phyloP scores from a whole-genome alignment of 1,140 invertebrate genomes.

The Apolygus lucorum region DNA sequence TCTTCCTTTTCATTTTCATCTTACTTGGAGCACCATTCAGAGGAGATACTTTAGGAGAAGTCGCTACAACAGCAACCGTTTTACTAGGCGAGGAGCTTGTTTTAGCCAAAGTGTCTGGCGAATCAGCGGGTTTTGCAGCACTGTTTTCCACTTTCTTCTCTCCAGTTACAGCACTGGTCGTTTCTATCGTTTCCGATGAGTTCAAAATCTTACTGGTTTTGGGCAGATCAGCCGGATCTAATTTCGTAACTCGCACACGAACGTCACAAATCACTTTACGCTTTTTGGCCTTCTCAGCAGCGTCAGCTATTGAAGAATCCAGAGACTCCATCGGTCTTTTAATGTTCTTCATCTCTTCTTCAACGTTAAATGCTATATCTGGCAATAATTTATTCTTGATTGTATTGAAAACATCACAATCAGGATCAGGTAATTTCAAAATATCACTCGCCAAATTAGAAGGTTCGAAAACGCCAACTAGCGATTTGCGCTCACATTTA shows the following conservation, averaged over 20 bases:
- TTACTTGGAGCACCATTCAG: slow-evolving; percentile 21
- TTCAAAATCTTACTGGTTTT: slow-evolving; percentile 33
- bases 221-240: slow-evolving; percentile 39
- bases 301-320: not conserved
- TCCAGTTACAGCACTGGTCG: not conserved
- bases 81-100: not conserved
- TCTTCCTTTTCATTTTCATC: slow-evolving; percentile 48
- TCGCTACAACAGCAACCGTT: not conserved
- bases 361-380: not conserved
- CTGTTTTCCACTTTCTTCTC: not conserved
- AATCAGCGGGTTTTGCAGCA: no score
- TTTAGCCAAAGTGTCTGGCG: not conserved
- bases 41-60: not conserved
- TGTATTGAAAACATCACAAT: slow-evolving; percentile 6
- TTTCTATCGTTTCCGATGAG: not conserved
- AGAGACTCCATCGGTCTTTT: slow-evolving; percentile 2
- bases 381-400: slow-evolving; percentile 12
- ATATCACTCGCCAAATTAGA: slow-evolving; percentile 22
- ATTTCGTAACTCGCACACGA: slow-evolving; percentile 46
- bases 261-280: slow-evolving; percentile 47
- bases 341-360: slow-evolving; percentile 16
- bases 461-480: slow-evolving; percentile 34
- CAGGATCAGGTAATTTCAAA: not conserved
- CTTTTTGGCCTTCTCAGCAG: slow-evolving; percentile 40
- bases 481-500: slow-evolving; percentile 32